phyloP scores from a whole-genome alignment of 2,888 invertebrate species.

The Synanthedon andrenaeformis region DNA sequence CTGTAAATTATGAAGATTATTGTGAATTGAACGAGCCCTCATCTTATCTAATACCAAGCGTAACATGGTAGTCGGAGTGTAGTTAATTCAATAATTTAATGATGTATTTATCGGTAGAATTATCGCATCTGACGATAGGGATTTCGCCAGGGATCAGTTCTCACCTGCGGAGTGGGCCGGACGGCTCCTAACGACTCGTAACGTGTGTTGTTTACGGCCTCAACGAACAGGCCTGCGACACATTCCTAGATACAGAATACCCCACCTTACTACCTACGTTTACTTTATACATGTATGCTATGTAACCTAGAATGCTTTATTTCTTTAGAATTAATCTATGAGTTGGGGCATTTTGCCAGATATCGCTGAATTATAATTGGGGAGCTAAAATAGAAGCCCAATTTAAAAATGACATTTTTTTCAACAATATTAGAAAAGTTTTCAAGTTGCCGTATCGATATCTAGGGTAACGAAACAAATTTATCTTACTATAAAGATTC shows the following conservation, averaged over 20 bases:
- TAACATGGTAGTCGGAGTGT: not conserved
- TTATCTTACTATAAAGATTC: too few species aligned
- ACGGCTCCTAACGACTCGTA: conserved; percentile 28
- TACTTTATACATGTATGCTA: not conserved
- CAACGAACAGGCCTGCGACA: conserved; percentile 21
- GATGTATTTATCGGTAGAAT: conserved; percentile 13
- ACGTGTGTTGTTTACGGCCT: conserved; percentile 46
- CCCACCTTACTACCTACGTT: conserved; percentile 2
- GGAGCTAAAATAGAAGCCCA: too few species aligned
- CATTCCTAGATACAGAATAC: conserved; percentile 15
- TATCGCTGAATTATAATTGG: too few species aligned
- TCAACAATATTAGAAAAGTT: too few species aligned
- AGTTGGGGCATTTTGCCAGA: too few species aligned
- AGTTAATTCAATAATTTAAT: conserved; percentile 12
- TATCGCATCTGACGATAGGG: not conserved
- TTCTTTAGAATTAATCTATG: too few species aligned
- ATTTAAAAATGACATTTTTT: too few species aligned
- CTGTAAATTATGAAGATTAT: conserved; percentile 38
- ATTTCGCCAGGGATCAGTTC: conserved; percentile 17
- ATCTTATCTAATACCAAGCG: conserved; percentile 2
- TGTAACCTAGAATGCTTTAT: conserved; percentile 1
- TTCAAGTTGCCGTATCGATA: too few species aligned
- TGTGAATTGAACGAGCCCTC: conserved; percentile 17
- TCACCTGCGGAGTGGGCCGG: conserved; percentile 5
- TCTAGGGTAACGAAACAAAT: too few species aligned